Conservation (phyloP, 2,797 vertebrate genomes). For the Epinephelus awoara region DNA sequence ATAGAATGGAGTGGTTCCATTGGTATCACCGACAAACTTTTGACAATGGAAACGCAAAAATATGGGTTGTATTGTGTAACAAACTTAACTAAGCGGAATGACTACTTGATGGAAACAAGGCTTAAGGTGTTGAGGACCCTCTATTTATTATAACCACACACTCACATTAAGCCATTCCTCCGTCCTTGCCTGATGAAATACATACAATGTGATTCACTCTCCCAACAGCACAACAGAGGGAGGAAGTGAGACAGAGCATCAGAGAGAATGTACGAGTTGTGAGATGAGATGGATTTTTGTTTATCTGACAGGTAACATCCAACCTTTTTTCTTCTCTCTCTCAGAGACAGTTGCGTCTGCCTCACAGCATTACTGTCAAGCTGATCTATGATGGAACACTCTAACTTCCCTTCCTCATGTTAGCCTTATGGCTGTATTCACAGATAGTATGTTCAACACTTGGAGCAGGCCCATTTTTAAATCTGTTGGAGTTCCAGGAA, state of each 20-base stretch:
- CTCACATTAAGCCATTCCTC: background rate
- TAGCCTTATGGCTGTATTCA: conserved; percentile 63
- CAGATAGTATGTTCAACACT: conserved; percentile 36
- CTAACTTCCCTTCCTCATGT: conserved; percentile 54
- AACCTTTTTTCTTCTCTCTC: conserved; percentile 72
- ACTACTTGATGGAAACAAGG: too few relatives aligned
- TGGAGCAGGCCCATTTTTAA: conserved; percentile 8
- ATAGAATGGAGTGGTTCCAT: too few relatives aligned
- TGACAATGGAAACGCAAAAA: too few relatives aligned
- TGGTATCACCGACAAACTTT: too few relatives aligned
- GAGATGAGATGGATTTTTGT: conserved; percentile 79
- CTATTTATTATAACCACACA: conserved; percentile 11
- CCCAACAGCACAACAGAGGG: conserved; percentile 10
- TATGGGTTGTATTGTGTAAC: too few relatives aligned
- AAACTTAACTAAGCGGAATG: too few relatives aligned
- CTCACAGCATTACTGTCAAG: conserved; percentile 80
- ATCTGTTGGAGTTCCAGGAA: conserved; percentile 15
- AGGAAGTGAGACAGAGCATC: conserved; percentile 36
- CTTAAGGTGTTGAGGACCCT: conserved; percentile 31
- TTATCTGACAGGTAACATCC: conserved; percentile 82
- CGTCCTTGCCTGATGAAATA: conserved; percentile 18
- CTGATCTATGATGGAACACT: conserved; percentile 67
- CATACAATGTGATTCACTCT: conserved; percentile 1
- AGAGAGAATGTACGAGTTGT: conserved; percentile 61
- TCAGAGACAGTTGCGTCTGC: conserved; percentile 80